These are phyloP conservation scores for Watsonalla binaria DNA, from an alignment of 2,888 invertebrate genomes.

Conservation along the genomic window DNA sequence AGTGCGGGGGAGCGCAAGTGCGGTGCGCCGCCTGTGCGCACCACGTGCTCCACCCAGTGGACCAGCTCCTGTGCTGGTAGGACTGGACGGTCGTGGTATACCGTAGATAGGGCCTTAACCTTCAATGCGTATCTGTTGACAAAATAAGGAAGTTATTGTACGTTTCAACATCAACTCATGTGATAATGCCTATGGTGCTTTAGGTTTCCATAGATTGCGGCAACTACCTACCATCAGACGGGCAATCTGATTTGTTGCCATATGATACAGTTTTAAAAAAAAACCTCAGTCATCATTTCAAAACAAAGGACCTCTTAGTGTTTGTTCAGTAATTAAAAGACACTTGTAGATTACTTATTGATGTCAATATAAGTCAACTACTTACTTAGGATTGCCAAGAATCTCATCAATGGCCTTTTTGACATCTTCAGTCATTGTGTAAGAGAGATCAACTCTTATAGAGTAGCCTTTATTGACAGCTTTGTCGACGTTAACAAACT, in stretches of 20 bases:
- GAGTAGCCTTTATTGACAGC: conserved; percentile 42
- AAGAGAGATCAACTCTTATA: conserved; percentile 30
- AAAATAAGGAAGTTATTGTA: neutral
- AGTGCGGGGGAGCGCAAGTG: conserved; percentile 42
- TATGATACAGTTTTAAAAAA: too few relatives aligned
- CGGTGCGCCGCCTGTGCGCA: conserved; percentile 71
- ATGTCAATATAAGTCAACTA: neutral
- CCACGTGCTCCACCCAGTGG: conserved; percentile 82
- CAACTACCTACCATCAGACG: too few relatives aligned
- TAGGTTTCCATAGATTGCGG: too few relatives aligned
- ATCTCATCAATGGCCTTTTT: conserved; percentile 37
- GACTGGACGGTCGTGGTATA: conserved; percentile 55
- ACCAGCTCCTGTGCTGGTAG: conserved; percentile 76
- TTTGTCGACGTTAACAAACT: conserved; percentile 39
- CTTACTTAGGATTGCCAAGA: conserved; percentile 7
- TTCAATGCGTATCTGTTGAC: conserved; percentile 24
- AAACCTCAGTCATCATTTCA: too few relatives aligned
- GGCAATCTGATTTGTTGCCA: too few relatives aligned
- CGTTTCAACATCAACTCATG: too few relatives aligned
- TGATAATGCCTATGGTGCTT: too few relatives aligned
- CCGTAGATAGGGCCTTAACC: conserved; percentile 20
- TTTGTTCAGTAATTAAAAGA: too few relatives aligned
- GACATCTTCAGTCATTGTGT: conserved; percentile 30
- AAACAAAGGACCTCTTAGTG: too few relatives aligned
- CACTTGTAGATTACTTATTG: too few relatives aligned